These are phyloP conservation scores for Conus betulinus DNA, from an alignment of 1,140 invertebrate species.

Conservation along the genomic window DNA sequence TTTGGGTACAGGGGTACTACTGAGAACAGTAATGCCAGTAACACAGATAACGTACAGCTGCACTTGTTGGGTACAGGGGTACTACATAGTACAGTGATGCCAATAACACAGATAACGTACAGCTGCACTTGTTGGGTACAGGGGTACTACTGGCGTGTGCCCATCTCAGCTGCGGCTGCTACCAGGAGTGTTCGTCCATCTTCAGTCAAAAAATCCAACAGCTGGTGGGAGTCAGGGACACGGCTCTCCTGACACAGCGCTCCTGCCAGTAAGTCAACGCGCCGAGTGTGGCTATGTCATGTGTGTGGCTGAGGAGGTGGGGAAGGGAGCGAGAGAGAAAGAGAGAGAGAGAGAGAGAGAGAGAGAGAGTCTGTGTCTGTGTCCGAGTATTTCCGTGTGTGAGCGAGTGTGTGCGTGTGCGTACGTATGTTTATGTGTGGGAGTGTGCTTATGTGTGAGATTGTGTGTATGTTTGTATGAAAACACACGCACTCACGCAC, in stretches of 20 bases:
- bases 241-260: neutral
- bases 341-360: constrained; percentile 15
- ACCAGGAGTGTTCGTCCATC: constrained; percentile 1
- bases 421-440: too few relatives aligned
- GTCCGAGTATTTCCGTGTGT: too few relatives aligned
- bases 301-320: constrained; percentile 15
- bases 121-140: neutral
- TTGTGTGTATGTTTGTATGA: too few relatives aligned
- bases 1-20: too few relatives aligned
- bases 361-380: neutral
- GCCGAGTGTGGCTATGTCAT: neutral
- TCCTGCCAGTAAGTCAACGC: neutral
- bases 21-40: too few relatives aligned
- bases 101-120: neutral
- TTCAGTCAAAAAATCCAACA: neutral
- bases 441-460: too few relatives aligned
- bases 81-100: neutral
- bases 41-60: neutral
- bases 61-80: neutral
- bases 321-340: neutral
- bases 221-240: neutral
- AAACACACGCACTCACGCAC: too few relatives aligned
- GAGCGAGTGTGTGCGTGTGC: too few relatives aligned
- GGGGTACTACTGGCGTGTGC: neutral
- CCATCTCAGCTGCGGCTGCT: neutral